A percentile compares a stretch with the other conserved stretches of the same genome.
These are phyloP conservation scores for Neomorphus geoffroyi DNA, from an alignment of 2,797 vertebrate species.

Conservation along the genomic window DNA sequence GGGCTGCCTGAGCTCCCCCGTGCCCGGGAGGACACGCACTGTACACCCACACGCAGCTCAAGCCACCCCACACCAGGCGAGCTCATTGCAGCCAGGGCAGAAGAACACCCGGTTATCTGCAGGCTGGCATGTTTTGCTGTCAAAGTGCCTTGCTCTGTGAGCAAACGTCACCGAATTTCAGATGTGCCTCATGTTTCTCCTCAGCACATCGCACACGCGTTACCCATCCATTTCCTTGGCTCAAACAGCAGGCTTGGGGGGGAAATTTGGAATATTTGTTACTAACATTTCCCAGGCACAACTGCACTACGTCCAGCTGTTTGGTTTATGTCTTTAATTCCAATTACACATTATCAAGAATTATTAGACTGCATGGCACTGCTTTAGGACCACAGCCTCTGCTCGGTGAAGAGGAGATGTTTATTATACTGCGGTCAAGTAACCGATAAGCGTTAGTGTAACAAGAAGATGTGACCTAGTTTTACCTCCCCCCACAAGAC, in stretches of 20 bases:
- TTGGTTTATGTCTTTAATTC: not conserved
- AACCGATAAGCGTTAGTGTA: not conserved
- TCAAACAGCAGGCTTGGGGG: not conserved
- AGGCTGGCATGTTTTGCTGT: not conserved
- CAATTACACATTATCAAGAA: not conserved
- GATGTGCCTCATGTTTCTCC: not conserved
- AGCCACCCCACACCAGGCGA: not conserved
- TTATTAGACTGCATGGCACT: not conserved
- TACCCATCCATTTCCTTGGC: not conserved
- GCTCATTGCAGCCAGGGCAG: not conserved
- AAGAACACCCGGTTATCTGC: not conserved
- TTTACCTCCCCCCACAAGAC: constrained; percentile 5
- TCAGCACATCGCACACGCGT: not conserved
- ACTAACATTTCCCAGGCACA: not conserved
- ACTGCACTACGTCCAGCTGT: not conserved
- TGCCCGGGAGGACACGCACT: accelerated
- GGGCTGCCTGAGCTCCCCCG: not conserved
- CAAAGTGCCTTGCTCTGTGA: not conserved
- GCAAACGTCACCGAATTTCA: not conserved
- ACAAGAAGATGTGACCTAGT: not conserved
- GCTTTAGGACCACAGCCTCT: not conserved
- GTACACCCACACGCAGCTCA: not conserved
- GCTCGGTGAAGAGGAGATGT: not conserved
- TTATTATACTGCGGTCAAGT: not conserved
- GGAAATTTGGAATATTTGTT: not conserved